Conservation (phyloP, 2,888 invertebrate genomes). For the Cynaeus angustus region DNA sequence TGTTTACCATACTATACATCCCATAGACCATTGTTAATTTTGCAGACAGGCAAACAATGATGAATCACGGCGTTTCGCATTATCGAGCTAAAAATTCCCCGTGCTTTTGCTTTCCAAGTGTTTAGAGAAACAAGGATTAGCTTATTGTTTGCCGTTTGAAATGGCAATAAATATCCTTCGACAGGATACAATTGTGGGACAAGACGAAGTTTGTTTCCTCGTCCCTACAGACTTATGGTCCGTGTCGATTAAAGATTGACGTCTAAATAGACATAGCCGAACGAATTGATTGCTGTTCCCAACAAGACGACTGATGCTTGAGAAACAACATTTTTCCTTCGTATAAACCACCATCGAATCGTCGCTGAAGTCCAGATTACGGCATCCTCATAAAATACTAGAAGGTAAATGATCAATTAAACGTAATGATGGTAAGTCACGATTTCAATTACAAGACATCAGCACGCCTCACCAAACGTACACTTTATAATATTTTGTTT, state of each 20-base stretch:
- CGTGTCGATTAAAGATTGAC: constrained; percentile 58
- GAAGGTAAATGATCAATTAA: constrained; percentile 51
- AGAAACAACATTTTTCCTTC: constrained; percentile 37
- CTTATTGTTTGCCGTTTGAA: constrained; percentile 40
- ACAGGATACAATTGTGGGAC: constrained; percentile 46
- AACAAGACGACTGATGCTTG: constrained; percentile 40
- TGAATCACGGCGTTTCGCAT: constrained; percentile 47
- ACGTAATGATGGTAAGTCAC: constrained; percentile 53
- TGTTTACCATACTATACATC: constrained; percentile 55
- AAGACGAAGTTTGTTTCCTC: constrained; percentile 46
- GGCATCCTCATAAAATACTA: constrained; percentile 46
- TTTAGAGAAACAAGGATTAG: constrained; percentile 30
- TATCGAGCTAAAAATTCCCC: constrained; percentile 40
- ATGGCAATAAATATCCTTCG: constrained; percentile 35
- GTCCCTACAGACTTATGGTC: constrained; percentile 52
- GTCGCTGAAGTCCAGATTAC: constrained; percentile 39
- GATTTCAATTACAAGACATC: constrained; percentile 53
- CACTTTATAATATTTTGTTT: constrained; percentile 42
- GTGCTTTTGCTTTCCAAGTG: constrained; percentile 12
- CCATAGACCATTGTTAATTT: constrained; percentile 48
- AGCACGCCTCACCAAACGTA: constrained; percentile 43
- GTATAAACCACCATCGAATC: constrained; percentile 28
- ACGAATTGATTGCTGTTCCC: constrained; percentile 52
- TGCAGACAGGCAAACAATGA: constrained; percentile 50
- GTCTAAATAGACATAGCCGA: constrained; percentile 55